Evolutionary conservation across 2,113 vertebrate species (phyloP).

Genomic region (Oryctolagus cuniculus): mOryCun1.1 NC_091439.1:27681501-27682000

Average conservation of each 20-base stretch:
- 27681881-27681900: constrained; percentile 61
- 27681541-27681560: constrained; percentile 15
- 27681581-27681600: constrained; percentile 40
- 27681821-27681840: constrained; percentile 56
- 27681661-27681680: neutral
- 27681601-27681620: constrained; percentile 46
- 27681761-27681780: constrained; percentile 73
- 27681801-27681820: constrained; percentile 64
- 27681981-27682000: constrained; percentile 62
- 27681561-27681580: constrained; percentile 48
- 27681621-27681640: constrained; percentile 65
- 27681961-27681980: constrained; percentile 62
- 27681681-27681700: constrained; percentile 59
- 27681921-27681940: constrained; percentile 62
- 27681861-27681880: constrained; percentile 51
- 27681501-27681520: neutral
- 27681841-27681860: constrained; percentile 70
- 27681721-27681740: constrained; percentile 52
- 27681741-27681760: constrained; percentile 59
- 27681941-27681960: neutral
- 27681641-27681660: constrained; percentile 73
- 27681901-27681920: constrained; percentile 46
- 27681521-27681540: neutral
- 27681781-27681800: constrained; percentile 60
- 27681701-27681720: constrained; percentile 54